phyloP scores from a whole-genome alignment of 2,113 vertebrate genomes.

The Chloropsis cyanopogon region DNA sequence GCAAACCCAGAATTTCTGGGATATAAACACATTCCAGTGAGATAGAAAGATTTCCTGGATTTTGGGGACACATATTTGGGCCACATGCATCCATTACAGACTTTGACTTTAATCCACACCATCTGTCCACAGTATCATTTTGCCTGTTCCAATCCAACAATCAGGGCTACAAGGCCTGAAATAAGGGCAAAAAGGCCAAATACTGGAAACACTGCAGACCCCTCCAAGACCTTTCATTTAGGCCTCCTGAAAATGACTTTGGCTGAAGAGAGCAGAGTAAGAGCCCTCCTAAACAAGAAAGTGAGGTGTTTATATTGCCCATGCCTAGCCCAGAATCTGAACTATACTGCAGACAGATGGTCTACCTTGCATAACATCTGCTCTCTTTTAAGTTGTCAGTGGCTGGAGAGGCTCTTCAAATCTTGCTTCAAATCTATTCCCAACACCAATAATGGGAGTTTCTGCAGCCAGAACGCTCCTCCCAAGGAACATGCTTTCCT shows the following conservation, averaged over 20 bases:
- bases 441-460: neutral
- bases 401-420: neutral
- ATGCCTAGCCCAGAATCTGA: neutral
- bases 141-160: neutral
- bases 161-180: neutral
- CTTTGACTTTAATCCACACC: neutral
- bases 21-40: neutral
- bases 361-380: neutral
- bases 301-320: neutral
- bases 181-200: neutral
- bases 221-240: neutral
- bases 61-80: neutral
- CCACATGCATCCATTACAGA: neutral
- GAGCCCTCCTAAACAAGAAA: neutral
- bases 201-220: neutral
- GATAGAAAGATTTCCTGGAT: neutral
- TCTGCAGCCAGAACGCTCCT: neutral
- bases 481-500: neutral
- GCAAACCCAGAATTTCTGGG: neutral
- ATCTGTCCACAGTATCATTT: neutral
- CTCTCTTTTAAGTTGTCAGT: neutral
- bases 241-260: neutral
- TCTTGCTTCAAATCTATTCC: neutral
- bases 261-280: neutral
- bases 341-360: neutral